Base-by-base conservation (phyloP, 1,140 invertebrate species). In the Pogonomyrmex barbatus region DNA sequence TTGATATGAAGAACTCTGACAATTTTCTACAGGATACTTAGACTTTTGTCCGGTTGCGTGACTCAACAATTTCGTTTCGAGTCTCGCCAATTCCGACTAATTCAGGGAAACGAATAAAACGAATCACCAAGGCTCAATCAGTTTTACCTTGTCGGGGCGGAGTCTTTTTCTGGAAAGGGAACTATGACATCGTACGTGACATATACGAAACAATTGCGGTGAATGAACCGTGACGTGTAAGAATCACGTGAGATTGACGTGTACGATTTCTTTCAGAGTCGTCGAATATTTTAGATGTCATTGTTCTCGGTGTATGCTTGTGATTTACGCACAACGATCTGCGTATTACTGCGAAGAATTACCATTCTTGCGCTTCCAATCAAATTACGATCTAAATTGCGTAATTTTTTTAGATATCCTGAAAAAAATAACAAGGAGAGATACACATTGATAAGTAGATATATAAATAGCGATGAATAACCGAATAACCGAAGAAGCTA, bases 201-300 rank as follows among this genome's bases (percentile, higher is more conserved):
- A 36, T 42, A 1, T 42, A 17, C n/a, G 50, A 50, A 62, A 83
- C 42, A 83, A 50, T 73, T 33, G 42, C 17, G 42, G 79, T 83
- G 79, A 83, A 73, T 75, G 68, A 83, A 83, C 79, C 68, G 67
- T 82, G 54, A 82, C 39, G 33, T 73, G 62, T 12, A 24, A 24
- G 24, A 42, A 5, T 10, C 24, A 1, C 47, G 36, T 45, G 24
- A 81, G 39, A 68, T 24, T 12, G n/a, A 8, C 33, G 4, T 36
- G 17, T 24, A 45, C 39, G 5, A 70, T 50, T 62, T 2, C 17
- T 60, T 73, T 83, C 79, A 83, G 17, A 42, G 68, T 50, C 17
- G 14, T 47, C 42, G 8, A 9, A 47, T 75, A 62, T 30, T 50
- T 8, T 14, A 62, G 2, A 60, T 39, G 24, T 14, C 30, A 60